phyloP scores from a whole-genome alignment of 2,888 invertebrate genomes.

The Lydus trimaculatus region DNA sequence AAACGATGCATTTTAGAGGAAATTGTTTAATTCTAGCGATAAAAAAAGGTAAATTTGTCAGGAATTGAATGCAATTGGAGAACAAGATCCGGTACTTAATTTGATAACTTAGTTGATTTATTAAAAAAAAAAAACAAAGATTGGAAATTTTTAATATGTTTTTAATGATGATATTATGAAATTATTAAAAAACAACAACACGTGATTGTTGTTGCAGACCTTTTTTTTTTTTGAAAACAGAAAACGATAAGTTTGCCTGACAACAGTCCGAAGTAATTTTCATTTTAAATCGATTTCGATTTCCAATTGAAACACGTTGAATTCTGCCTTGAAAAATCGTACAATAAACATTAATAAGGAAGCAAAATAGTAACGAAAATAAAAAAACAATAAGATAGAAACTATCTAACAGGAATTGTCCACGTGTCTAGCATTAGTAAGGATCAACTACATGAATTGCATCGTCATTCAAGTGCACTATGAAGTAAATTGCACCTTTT shows the following conservation, averaged over 20 bases:
- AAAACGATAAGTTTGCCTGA: background rate
- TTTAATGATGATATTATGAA: background rate
- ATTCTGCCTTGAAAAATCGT: background rate
- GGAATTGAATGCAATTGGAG: background rate
- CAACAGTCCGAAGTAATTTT: background rate
- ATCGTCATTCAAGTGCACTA: slow-evolving; percentile 7
- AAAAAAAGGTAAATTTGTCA: too few relatives aligned
- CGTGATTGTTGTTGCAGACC: background rate
- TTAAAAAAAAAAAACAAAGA: background rate
- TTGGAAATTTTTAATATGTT: background rate
- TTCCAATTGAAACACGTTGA: background rate
- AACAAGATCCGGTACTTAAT: background rate
- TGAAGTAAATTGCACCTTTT: background rate
- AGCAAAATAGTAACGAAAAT: background rate
- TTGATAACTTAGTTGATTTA: background rate
- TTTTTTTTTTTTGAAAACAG: background rate
- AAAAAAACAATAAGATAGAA: background rate
- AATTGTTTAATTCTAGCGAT: too few relatives aligned
- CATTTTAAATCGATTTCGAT: background rate
- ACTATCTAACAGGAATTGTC: background rate
- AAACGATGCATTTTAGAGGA: too few relatives aligned
- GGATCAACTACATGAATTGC: background rate
- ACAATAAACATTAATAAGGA: background rate
- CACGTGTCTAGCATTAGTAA: slow-evolving; percentile 6
- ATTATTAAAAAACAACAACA: background rate